Percentiles rank a stretch among this genome's conserved stretches.
These are phyloP conservation scores for Actinostola sp. DNA, from an alignment of 92 coral and sea anemone species.

Conservation along the genomic window DNA sequence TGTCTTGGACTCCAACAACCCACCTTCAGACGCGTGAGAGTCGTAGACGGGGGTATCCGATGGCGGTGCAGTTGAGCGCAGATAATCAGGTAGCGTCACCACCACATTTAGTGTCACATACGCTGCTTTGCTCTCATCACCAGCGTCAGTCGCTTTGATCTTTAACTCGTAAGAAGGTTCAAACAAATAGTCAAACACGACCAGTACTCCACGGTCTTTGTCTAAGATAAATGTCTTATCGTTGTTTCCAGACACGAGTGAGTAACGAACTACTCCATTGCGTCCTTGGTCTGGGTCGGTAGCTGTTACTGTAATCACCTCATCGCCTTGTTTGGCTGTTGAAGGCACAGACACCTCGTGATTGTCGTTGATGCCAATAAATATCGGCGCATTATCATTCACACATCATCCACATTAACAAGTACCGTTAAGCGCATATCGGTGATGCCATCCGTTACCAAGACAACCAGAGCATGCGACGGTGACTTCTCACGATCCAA, in stretches of 20 bases:
- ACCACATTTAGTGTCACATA: constrained; percentile 46
- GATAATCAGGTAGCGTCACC: constrained; percentile 14
- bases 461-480: constrained; percentile 48
- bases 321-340: constrained; percentile 64
- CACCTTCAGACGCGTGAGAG: constrained; percentile 37
- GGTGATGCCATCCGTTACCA: constrained; percentile 65
- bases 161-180: constrained; percentile 50
- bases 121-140: constrained; percentile 40
- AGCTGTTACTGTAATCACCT: constrained; percentile 62
- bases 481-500: constrained; percentile 78
- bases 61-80: constrained; percentile 7
- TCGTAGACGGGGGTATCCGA: constrained; percentile 34
- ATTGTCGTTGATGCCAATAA: constrained; percentile 60
- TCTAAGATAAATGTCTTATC: constrained; percentile 64
- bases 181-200: constrained; percentile 50
- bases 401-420: constrained; percentile 59
- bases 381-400: constrained; percentile 81
- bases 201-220: constrained; percentile 64
- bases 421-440: constrained; percentile 36
- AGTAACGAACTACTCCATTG: constrained; percentile 66
- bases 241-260: constrained; percentile 63
- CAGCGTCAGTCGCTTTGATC: constrained; percentile 76
- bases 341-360: constrained; percentile 62
- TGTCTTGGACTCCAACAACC: constrained; percentile 58
- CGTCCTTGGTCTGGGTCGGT: constrained; percentile 67